Base-by-base conservation (phyloP, 2,888 invertebrate genomes). In the Drosophila helvetica region DNA sequence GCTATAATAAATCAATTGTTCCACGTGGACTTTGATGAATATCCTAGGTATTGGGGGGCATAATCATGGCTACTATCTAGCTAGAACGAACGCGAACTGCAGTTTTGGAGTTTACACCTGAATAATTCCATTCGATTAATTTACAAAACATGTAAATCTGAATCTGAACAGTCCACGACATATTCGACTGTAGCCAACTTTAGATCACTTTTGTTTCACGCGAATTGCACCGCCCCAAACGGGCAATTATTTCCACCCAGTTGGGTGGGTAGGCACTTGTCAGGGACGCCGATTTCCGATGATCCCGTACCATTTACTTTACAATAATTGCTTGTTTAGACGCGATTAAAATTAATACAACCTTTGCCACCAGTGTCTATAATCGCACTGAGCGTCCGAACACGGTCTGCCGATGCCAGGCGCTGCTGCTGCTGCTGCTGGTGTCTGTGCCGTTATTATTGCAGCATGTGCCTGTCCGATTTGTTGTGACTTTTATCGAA, bases 331-430 rank as follows among this genome's bases (percentile, higher is more conserved):
- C 38, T 6, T 1, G n/a, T 47, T 48, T 46, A 42, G 12, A 30
- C 53, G 30, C 42, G 46, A 30, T 48, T 18, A 19, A 45, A 60
- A 53, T 52, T 42, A n/a, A 74, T 6, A 55, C 70, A 84, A 81
- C 80, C 78, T 68, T 58, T 73, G 54, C 51, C 64, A 55, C 10
- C 78, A 62, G 73, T 62, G 82, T 75, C 55, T 57, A 43, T 53
- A 66, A 56, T 58, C 68, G 64, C 73, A 81, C 80, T 81, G 75
- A 18, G 55, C n/a, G 45, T 47, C 33, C 38, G n/a, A 38, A 4
- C 12, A 30, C 17, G 48, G 42, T 18, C 43, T 10, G 53, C 54
- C 38, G 52, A 33, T 27, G 33, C 51, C 27, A 22, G 22, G 48
- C 59, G 43, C 50, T 38, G 25, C 43, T 47, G 10, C 17, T 47